Percentiles rank a stretch among this genome's conserved stretches.
Evolutionary conservation across 2,888 invertebrate species (phyloP).

Genomic region (Barypeithes pellucidus): DNA sequence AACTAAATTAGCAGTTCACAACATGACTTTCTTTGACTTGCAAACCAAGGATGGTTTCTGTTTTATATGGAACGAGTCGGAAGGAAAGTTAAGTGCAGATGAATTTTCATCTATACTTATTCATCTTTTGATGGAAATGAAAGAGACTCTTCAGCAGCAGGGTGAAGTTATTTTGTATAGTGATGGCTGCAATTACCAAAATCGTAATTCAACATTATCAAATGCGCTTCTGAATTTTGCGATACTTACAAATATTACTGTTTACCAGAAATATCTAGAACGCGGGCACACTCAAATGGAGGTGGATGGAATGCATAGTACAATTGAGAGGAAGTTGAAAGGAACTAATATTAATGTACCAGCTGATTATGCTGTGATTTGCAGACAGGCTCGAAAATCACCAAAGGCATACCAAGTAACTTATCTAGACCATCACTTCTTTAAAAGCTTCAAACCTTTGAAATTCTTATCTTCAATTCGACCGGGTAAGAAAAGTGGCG

Average conservation of each 20-base stretch:
- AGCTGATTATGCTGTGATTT: not conserved
- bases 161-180: not conserved
- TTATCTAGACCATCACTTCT: not conserved
- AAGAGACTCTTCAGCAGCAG: not conserved
- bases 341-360: not conserved
- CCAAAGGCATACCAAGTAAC: not conserved
- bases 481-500: not conserved
- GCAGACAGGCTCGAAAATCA: not conserved
- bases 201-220: not conserved
- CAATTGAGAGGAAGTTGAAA: not conserved
- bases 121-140: not conserved
- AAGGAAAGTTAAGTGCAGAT: not conserved
- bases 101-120: not conserved
- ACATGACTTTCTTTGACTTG: not conserved
- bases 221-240: not conserved
- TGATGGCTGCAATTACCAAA: not conserved
- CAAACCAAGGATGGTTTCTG: not conserved
- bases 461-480: not conserved
- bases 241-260: not conserved
- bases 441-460: not conserved
- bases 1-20: not conserved
- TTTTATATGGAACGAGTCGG: not conserved
- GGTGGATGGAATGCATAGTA: not conserved
- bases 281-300: not conserved
- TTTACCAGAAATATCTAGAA: not conserved